Conservation (phyloP, 2,797 vertebrate species). For the Gymnocypris eckloni region DNA sequence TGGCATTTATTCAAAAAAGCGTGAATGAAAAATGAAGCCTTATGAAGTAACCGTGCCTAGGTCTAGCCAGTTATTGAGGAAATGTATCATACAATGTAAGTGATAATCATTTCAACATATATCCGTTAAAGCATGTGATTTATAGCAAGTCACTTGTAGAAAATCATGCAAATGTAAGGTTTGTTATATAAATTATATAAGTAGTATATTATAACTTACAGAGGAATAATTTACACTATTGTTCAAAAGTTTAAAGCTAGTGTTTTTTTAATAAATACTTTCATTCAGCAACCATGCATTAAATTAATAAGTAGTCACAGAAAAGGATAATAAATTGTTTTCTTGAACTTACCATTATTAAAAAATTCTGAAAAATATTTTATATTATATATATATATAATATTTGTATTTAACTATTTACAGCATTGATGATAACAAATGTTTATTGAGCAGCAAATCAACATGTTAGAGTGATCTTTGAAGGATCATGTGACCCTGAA, state of each 20-base stretch:
- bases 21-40: conserved; percentile 65
- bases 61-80: conserved; percentile 17
- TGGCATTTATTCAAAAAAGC: conserved; percentile 63
- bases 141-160: neutral
- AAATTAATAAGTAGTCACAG: neutral
- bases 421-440: neutral
- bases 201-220: neutral
- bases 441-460: neutral
- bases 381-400: neutral
- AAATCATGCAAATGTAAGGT: neutral
- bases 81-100: conserved; percentile 25
- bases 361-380: neutral
- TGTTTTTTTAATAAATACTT: neutral
- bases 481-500: neutral
- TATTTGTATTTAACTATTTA: neutral
- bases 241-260: neutral
- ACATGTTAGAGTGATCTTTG: neutral
- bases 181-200: neutral
- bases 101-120: conserved; percentile 34
- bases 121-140: conserved; percentile 23
- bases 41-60: conserved; percentile 28
- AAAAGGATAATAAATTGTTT: neutral
- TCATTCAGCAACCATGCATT: neutral
- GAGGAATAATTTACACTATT: neutral
- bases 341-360: neutral